A percentile compares a stretch with the other conserved stretches of the same genome.
Conservation (phyloP, 1,140 invertebrate species). For the Wasmannia auropunctata region DNA sequence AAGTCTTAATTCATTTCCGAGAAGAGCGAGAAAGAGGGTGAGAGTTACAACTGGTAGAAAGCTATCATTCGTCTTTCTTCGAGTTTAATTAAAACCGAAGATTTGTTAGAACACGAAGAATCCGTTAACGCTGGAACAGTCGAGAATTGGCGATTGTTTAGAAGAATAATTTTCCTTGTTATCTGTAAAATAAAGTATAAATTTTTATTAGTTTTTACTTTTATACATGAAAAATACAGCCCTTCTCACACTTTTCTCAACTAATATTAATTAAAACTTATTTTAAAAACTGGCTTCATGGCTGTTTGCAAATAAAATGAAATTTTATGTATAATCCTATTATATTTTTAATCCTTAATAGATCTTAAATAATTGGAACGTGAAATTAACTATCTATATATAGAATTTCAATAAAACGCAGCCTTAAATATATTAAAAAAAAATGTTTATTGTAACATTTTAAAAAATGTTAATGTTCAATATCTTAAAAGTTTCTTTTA, state of each 20-base stretch:
- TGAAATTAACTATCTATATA: background rate
- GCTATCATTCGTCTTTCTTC: slow-evolving; percentile 70
- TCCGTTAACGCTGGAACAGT: background rate
- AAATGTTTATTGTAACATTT: background rate
- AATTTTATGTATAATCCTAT: background rate
- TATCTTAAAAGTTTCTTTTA: slow-evolving; percentile 35
- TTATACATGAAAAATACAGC: background rate
- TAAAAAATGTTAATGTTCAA: background rate
- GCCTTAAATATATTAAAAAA: background rate
- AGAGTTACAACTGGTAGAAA: slow-evolving; percentile 39
- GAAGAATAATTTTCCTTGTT: slow-evolving; percentile 19
- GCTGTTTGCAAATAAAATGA: background rate
- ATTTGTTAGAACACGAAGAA: slow-evolving; percentile 59
- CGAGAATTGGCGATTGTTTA: slow-evolving; percentile 19
- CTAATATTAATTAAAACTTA: slow-evolving; percentile 3
- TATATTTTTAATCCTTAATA: background rate
- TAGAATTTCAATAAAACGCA: background rate
- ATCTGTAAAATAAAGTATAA: slow-evolving; percentile 2
- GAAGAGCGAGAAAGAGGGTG: slow-evolving; percentile 73
- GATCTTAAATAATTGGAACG: background rate
- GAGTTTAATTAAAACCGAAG: slow-evolving; percentile 83
- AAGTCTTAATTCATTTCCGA: slow-evolving; percentile 85
- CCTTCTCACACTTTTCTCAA: background rate
- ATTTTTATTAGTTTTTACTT: background rate
- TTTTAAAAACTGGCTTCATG: background rate